A percentile compares a stretch with the other conserved stretches of the same genome.
phyloP scores from a whole-genome alignment of 2,888 invertebrate genomes.

The Polydesmus complanatus region DNA sequence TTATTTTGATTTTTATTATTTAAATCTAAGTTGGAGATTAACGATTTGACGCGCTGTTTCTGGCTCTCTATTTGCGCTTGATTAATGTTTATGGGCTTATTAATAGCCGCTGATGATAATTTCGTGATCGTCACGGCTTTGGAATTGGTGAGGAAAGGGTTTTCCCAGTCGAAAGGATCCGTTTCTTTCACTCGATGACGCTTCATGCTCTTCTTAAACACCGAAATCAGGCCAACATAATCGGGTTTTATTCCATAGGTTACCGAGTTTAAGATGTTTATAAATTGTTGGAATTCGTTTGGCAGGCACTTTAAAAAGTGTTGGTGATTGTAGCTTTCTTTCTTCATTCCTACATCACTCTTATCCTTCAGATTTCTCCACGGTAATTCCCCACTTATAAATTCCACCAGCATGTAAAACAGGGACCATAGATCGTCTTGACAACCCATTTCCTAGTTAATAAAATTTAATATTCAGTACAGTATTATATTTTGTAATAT shows the following conservation, averaged over 20 bases:
- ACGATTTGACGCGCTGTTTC: constrained; percentile 20
- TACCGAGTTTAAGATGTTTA: constrained; percentile 82
- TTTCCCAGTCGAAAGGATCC: constrained; percentile 96
- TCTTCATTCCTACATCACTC: constrained; percentile 93
- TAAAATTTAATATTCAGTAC: neutral
- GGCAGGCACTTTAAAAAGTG: constrained; percentile 84
- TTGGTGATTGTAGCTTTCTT: constrained; percentile 92
- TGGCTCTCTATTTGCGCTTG: constrained; percentile 21
- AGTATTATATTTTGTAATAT: neutral
- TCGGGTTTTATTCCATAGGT: constrained; percentile 94
- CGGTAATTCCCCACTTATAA: constrained; percentile 93
- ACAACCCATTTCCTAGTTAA: constrained; percentile 84
- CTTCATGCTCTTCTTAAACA: constrained; percentile 87
- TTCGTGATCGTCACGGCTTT: constrained; percentile 26
- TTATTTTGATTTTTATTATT: no score
- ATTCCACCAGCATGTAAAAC: constrained; percentile 99
- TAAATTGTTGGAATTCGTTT: constrained; percentile 80
- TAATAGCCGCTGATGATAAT: constrained; percentile 26
- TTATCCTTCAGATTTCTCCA: constrained; percentile 98
- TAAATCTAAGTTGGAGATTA: no score
- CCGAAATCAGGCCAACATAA: constrained; percentile 72
- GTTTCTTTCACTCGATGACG: constrained; percentile 73
- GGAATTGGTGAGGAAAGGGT: constrained; percentile 29
- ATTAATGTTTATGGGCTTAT: constrained; percentile 23
- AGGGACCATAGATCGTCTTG: constrained; percentile 99